phyloP scores from a whole-genome alignment of 2,888 invertebrate genomes.

The Pseudanteris insignis region DNA sequence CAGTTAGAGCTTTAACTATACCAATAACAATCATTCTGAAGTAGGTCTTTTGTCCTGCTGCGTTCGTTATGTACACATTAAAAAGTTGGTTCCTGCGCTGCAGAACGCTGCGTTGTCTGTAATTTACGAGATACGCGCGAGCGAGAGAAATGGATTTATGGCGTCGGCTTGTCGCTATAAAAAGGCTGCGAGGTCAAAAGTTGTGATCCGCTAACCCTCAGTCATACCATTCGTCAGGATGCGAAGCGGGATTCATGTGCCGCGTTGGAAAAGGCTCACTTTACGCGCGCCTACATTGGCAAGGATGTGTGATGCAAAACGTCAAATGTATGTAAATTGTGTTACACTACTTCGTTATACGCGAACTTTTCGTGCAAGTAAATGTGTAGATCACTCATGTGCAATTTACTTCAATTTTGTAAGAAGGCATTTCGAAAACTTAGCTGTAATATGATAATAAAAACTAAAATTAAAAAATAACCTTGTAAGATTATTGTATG shows the following conservation, averaged over 20 bases:
- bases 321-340: background rate
- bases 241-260: conserved; percentile 26
- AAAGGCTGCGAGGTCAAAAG: conserved; percentile 30
- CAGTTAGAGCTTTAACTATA: conserved; percentile 12
- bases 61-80: conserved; percentile 27
- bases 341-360: no score
- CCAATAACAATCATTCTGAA: conserved; percentile 16
- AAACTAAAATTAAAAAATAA: no score
- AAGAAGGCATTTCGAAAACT: no score
- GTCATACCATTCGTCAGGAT: conserved; percentile 29
- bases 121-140: conserved; percentile 32
- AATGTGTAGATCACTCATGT: no score
- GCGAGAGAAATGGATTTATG: conserved; percentile 30
- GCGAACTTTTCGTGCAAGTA: no score
- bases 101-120: conserved; percentile 5
- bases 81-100: conserved; percentile 21
- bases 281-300: conserved; percentile 1
- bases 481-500: no score
- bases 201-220: conserved; percentile 21
- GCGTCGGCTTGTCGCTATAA: conserved; percentile 24
- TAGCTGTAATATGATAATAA: no score
- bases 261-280: conserved; percentile 19
- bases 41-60: conserved; percentile 5
- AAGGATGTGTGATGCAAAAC: conserved; percentile 8
- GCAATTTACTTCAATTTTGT: no score